phyloP scores from a whole-genome alignment of 92 coral and sea anemone species.

The Palythoa grandis region DNA sequence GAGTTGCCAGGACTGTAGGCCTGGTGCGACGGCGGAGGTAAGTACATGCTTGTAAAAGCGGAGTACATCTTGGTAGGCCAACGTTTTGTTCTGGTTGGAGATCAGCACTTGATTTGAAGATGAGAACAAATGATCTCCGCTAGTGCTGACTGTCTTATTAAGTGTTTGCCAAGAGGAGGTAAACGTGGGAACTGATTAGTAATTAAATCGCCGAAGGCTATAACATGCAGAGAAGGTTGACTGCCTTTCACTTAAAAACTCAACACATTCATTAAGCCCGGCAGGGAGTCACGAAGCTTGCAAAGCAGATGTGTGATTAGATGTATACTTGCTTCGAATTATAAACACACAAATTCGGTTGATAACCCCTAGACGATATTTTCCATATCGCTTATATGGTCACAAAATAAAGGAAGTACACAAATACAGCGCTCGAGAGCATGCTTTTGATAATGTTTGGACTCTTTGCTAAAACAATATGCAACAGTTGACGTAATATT shows the following conservation, averaged over 20 bases:
- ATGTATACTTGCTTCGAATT: conserved; percentile 45
- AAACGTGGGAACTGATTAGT: conserved; percentile 49
- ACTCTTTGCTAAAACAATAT: conserved; percentile 36
- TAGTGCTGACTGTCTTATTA: conserved; percentile 29
- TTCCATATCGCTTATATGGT: conserved; percentile 46
- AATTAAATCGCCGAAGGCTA: conserved; percentile 42
- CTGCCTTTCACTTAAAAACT: conserved; percentile 69
- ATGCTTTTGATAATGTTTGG: conserved; percentile 30
- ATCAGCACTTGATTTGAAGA: conserved; percentile 29
- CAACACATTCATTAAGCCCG: conserved; percentile 77
- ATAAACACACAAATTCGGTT: conserved; percentile 41
- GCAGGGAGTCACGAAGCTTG: conserved; percentile 81
- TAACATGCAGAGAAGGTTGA: conserved; percentile 52
- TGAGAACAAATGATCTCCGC: conserved; percentile 31
- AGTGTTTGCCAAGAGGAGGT: conserved; percentile 36
- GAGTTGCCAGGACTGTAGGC: conserved; percentile 48
- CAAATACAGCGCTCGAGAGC: conserved; percentile 42
- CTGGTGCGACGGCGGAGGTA: conserved; percentile 47
- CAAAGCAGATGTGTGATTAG: conserved; percentile 81
- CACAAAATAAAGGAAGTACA: conserved; percentile 44
- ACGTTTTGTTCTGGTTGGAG: conserved; percentile 12
- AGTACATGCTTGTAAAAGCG: conserved; percentile 37
- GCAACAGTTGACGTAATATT: conserved; percentile 44
- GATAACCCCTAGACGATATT: conserved; percentile 32
- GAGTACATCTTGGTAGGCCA: conserved; percentile 25